Evolutionary conservation across 2,113 vertebrate genomes (phyloP).

Genomic region (Eublepharis macularius): DNA sequence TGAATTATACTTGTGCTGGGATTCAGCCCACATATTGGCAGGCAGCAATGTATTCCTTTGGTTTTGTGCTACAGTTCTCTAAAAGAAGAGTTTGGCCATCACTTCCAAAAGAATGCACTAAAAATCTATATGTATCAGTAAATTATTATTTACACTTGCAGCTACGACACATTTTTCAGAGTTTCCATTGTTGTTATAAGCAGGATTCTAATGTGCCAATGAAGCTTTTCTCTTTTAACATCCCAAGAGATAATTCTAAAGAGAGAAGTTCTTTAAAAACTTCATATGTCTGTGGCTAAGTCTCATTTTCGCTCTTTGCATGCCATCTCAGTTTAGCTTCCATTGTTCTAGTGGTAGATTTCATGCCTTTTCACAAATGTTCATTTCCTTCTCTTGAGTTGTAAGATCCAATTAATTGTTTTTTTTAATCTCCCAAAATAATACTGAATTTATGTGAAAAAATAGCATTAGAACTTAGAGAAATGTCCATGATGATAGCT

Average conservation of each 20-base stretch:
- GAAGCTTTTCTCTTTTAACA: neutral
- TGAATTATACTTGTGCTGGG: neutral
- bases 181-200: neutral
- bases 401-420: neutral
- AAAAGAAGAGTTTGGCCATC: neutral
- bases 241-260: neutral
- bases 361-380: neutral
- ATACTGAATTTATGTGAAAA: neutral
- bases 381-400: neutral
- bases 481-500: too few relatives aligned
- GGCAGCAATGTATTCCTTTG: neutral
- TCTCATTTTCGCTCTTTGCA: neutral
- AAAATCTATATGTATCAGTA: neutral
- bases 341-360: neutral
- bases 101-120: neutral
- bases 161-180: neutral
- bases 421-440: neutral
- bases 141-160: neutral
- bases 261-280: neutral
- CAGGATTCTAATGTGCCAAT: neutral
- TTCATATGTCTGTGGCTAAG: neutral
- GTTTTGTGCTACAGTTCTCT: neutral
- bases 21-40: neutral
- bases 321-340: neutral
- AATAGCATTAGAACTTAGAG: too few relatives aligned